phyloP scores from a whole-genome alignment of 2,797 vertebrate species.

The Momotus momota region DNA sequence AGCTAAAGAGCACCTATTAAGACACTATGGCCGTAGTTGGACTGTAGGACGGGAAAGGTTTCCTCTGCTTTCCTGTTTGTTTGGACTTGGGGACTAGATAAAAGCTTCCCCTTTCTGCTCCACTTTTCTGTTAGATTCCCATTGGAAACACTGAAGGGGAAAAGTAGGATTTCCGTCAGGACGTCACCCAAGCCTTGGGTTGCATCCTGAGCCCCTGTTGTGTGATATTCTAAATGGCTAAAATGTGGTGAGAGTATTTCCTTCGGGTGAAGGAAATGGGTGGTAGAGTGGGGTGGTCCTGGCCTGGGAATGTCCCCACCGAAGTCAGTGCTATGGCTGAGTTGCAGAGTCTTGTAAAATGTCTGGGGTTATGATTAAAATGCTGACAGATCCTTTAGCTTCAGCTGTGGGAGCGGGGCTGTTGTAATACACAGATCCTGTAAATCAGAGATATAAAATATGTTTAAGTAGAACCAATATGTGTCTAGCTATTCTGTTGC shows the following conservation, averaged over 20 bases:
- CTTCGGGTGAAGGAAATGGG: slow-evolving; percentile 13
- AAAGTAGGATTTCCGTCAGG: background rate
- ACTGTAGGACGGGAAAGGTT: background rate
- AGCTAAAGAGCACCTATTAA: background rate
- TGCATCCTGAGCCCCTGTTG: rapidly evolving
- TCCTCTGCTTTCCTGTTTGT: background rate
- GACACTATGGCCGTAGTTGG: background rate
- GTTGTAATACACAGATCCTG: slow-evolving; percentile 15
- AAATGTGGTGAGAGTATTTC: background rate
- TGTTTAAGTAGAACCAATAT: slow-evolving; percentile 67
- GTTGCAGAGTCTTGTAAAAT: background rate
- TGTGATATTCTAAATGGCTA: background rate
- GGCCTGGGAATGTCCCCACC: background rate
- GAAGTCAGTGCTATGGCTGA: background rate
- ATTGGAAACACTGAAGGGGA: background rate
- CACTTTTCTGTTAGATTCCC: background rate
- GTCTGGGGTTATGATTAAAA: slow-evolving; percentile 20
- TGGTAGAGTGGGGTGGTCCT: background rate
- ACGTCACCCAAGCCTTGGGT: background rate
- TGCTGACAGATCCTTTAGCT: slow-evolving; percentile 14
- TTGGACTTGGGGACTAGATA: background rate
- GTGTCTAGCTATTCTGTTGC: slow-evolving; percentile 32
- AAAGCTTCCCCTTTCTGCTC: background rate
- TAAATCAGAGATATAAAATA: slow-evolving; percentile 50
- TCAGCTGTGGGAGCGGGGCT: background rate